phyloP scores from a whole-genome alignment of 1,140 invertebrate genomes.

The Drosophila gunungcola region DNA sequence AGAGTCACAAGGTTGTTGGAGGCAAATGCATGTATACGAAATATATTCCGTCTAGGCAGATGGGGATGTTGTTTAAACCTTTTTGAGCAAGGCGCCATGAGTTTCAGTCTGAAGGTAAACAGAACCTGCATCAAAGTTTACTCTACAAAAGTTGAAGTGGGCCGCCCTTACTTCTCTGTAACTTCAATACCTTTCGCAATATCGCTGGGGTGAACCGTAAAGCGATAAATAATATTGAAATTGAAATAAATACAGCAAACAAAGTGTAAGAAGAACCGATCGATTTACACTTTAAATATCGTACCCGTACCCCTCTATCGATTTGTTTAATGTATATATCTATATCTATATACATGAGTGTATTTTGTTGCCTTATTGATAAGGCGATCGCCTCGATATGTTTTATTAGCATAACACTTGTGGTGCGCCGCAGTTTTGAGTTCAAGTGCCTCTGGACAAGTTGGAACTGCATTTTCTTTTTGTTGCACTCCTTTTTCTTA shows the following conservation, averaged over 20 bases:
- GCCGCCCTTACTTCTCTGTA: not conserved
- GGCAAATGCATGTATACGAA: not conserved
- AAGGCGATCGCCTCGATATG: slow-evolving; percentile 63
- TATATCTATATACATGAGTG: slow-evolving; percentile 23
- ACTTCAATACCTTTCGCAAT: slow-evolving; percentile 34
- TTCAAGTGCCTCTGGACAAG: slow-evolving; percentile 57
- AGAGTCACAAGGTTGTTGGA: slow-evolving; percentile 6
- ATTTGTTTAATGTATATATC: slow-evolving; percentile 45
- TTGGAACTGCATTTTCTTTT: slow-evolving; percentile 67
- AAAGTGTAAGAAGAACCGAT: slow-evolving; percentile 59
- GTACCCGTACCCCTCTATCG: not conserved
- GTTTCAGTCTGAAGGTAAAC: slow-evolving; percentile 47
- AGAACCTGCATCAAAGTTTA: slow-evolving; percentile 54
- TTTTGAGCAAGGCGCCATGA: slow-evolving; percentile 15
- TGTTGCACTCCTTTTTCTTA: slow-evolving; percentile 48
- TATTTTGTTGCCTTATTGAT: slow-evolving; percentile 62
- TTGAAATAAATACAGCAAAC: slow-evolving; percentile 81
- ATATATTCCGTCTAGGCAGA: slow-evolving; percentile 5
- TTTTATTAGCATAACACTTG: slow-evolving; percentile 83
- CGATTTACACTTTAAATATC: slow-evolving; percentile 72
- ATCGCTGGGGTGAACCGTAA: slow-evolving; percentile 23
- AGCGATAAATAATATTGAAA: slow-evolving; percentile 78
- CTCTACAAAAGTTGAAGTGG: slow-evolving; percentile 53
- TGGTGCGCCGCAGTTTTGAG: slow-evolving; percentile 50
- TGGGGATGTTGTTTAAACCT: not conserved